These are phyloP conservation scores for Drosophila atripex DNA, from an alignment of 2,888 invertebrate genomes.

Conservation along the genomic window DNA sequence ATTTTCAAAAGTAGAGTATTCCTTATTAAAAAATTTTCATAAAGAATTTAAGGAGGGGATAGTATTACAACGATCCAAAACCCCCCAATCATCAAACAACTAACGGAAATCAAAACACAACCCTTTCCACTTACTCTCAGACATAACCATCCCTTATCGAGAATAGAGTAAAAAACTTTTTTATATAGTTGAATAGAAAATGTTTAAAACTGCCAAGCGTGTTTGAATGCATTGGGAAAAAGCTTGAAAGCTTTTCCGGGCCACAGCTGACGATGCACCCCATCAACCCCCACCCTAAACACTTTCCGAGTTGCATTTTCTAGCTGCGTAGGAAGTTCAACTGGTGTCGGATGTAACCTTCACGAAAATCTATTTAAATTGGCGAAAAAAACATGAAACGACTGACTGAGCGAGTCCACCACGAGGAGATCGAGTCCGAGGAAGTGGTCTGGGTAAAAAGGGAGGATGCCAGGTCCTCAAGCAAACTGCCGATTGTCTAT, in stretches of 20 bases:
- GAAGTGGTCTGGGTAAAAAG: constrained; percentile 64
- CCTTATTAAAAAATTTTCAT: no score
- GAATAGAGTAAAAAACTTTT: no score
- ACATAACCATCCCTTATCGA: no score
- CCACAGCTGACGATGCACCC: constrained; percentile 29
- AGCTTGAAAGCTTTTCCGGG: constrained; percentile 33
- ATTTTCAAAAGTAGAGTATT: no score
- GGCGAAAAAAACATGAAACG: constrained; percentile 54
- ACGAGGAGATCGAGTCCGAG: constrained; percentile 48
- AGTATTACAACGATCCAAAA: no score
- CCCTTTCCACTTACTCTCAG: no score
- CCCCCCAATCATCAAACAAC: no score
- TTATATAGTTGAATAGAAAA: constrained; percentile 2
- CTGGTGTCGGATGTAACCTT: constrained; percentile 35
- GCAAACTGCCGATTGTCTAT: constrained; percentile 90
- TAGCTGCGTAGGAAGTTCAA: constrained; percentile 36
- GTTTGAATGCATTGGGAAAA: constrained; percentile 8
- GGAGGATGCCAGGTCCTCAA: constrained; percentile 15
- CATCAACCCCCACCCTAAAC: constrained; percentile 20
- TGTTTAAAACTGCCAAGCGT: not conserved
- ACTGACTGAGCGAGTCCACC: constrained; percentile 60
- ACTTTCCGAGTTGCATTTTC: constrained; percentile 32
- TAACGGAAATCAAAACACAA: no score
- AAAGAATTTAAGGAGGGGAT: no score
- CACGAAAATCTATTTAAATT: not conserved